phyloP scores from a whole-genome alignment of 1,140 invertebrate species.

The Metaphire vulgaris region DNA sequence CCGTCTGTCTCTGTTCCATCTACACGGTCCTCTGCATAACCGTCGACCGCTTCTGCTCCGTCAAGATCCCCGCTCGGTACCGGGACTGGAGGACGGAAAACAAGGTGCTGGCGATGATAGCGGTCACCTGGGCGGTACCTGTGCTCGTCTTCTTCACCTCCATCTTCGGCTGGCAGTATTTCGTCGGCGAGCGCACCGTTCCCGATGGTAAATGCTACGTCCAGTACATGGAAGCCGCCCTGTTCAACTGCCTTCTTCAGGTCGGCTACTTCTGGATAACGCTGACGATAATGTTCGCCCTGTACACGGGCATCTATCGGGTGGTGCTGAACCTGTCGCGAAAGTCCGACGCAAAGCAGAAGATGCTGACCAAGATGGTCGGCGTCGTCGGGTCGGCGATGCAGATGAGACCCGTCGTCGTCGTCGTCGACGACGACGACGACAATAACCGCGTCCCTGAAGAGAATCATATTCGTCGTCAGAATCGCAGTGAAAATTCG shows the following conservation, averaged over 20 bases:
- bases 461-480: slow-evolving; percentile 57
- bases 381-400: slow-evolving; percentile 28
- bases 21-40: slow-evolving; percentile 98
- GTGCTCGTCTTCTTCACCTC: slow-evolving; percentile 93
- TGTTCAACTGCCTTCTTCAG: slow-evolving; percentile 95
- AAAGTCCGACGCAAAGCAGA: slow-evolving; percentile 69
- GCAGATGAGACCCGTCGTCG: slow-evolving; percentile 30
- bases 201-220: slow-evolving; percentile 85
- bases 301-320: slow-evolving; percentile 94
- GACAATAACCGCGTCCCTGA: slow-evolving; percentile 63
- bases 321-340: slow-evolving; percentile 98
- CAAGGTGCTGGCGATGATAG: slow-evolving; percentile 78
- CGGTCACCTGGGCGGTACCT: slow-evolving; percentile 89
- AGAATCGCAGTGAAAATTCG: slow-evolving; percentile 32
- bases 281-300: slow-evolving; percentile 47
- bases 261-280: slow-evolving; percentile 98
- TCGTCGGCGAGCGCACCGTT: slow-evolving; percentile 67
- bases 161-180: slow-evolving; percentile 98
- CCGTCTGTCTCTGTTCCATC: slow-evolving; percentile 95
- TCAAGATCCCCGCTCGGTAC: slow-evolving; percentile 96
- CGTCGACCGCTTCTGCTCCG: slow-evolving; percentile 96
- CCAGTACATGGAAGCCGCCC: slow-evolving; percentile 93
- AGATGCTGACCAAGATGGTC: slow-evolving; percentile 55
- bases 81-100: slow-evolving; percentile 91
- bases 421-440: slow-evolving; percentile 86